Conservation (phyloP, 2,888 invertebrate species). For the Tipula lateralis region DNA sequence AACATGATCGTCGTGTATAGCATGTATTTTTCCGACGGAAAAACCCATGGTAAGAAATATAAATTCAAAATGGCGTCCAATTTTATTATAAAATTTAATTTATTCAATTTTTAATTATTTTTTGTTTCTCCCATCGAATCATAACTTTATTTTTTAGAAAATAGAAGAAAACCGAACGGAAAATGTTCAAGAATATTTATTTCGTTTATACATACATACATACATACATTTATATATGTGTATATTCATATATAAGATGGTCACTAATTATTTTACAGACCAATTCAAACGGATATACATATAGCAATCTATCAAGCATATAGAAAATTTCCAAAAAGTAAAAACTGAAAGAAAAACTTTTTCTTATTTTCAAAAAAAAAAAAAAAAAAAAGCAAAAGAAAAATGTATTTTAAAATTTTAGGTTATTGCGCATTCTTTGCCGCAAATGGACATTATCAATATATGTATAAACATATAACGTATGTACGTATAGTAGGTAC, state of each 20-base stretch:
- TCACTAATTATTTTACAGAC: conserved; percentile 7
- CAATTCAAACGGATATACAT: neutral
- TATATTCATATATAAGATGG: neutral
- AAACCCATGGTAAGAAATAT: neutral
- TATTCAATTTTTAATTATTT: conserved; percentile 9
- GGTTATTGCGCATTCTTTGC: conserved; percentile 24
- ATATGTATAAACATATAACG: neutral
- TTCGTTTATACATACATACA: neutral
- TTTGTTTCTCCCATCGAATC: neutral
- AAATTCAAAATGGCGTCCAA: neutral
- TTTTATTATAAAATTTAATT: neutral
- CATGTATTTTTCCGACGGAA: neutral
- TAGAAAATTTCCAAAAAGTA: neutral
- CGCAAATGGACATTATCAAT: conserved; percentile 24
- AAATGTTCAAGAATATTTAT: neutral
- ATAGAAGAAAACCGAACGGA: neutral
- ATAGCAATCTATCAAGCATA: conserved; percentile 11
- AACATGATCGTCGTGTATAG: neutral
- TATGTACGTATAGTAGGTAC: neutral
- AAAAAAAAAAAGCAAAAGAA: neutral
- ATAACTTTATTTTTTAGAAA: neutral
- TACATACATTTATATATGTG: neutral
- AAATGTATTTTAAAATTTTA: conserved; percentile 19
- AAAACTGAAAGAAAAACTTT: neutral
- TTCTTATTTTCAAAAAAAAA: conserved; percentile 1